Conservation (phyloP, 1,140 invertebrate genomes). For the Brachionus rotundiformis region DNA sequence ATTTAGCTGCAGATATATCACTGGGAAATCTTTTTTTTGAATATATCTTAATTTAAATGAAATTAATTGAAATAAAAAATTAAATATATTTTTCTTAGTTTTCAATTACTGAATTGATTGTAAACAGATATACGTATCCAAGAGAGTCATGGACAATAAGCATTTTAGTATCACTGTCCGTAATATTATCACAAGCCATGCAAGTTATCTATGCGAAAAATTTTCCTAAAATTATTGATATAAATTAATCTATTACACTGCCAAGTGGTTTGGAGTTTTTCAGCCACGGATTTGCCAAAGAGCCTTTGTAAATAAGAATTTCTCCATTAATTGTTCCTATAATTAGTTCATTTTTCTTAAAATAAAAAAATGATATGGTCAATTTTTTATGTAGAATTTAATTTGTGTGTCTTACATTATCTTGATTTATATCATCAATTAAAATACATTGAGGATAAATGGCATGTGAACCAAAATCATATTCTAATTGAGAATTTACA, state of each 20-base stretch:
- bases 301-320: conserved; percentile 38
- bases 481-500: conserved; percentile 35
- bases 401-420: conserved; percentile 44
- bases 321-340: conserved; percentile 47
- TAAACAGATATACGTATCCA: conserved; percentile 29
- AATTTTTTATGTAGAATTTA: too few relatives aligned
- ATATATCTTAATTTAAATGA: background rate
- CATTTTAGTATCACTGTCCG: conserved; percentile 13
- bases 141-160: conserved; percentile 37
- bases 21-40: background rate
- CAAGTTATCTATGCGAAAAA: conserved; percentile 36
- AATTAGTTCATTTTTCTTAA: conserved; percentile 41
- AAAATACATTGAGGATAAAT: conserved; percentile 37
- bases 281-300: conserved; percentile 15
- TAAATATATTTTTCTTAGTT: too few relatives aligned
- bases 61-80: too few relatives aligned
- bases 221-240: background rate
- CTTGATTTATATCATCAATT: conserved; percentile 49
- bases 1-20: conserved; percentile 14
- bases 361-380: background rate
- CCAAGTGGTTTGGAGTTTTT: conserved; percentile 11
- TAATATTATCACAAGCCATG: conserved; percentile 36
- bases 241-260: background rate
- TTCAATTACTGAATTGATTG: conserved; percentile 20
- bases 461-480: conserved; percentile 28